A percentile compares a stretch with the other conserved stretches of the same genome.
Evolutionary conservation across 2,113 vertebrate genomes (phyloP).

Genomic region (Acanthochromis polyacanthus): DNA sequence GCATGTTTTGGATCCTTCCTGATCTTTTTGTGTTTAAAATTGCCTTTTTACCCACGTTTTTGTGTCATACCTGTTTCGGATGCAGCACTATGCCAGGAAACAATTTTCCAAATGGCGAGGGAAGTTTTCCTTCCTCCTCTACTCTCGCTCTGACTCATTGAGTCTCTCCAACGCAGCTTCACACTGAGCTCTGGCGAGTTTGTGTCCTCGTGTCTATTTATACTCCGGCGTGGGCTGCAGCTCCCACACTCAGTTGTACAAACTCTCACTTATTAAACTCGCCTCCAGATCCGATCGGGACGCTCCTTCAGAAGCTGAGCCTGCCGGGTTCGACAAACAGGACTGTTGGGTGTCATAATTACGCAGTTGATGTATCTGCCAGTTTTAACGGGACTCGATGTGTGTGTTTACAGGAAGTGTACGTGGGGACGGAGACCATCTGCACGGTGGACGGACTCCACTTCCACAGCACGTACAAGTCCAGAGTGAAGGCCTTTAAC

Average conservation of each 20-base stretch:
- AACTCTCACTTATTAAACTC: constrained; percentile 39
- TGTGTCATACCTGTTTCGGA: too few species aligned
- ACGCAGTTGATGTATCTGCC: constrained; percentile 9
- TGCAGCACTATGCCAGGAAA: not conserved
- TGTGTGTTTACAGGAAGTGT: constrained; percentile 90
- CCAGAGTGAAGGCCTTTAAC: constrained; percentile 97
- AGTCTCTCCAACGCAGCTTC: constrained; percentile 46
- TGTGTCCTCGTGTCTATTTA: constrained; percentile 73
- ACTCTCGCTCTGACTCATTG: constrained; percentile 57
- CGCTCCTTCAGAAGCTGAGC: constrained; percentile 14
- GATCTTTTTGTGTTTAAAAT: not conserved
- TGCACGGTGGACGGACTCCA: constrained; percentile 99
- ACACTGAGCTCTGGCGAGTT: constrained; percentile 34
- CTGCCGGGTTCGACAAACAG: not conserved
- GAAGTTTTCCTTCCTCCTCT: constrained; percentile 43
- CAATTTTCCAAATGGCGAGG: not conserved
- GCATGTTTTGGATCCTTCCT: too few species aligned
- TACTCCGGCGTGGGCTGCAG: constrained; percentile 61
- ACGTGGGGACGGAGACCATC: constrained; percentile 97
- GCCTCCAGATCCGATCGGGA: constrained; percentile 21
- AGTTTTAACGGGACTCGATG: constrained; percentile 35
- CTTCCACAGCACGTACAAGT: constrained; percentile 97
- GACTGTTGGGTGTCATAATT: constrained; percentile 25
- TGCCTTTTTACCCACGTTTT: too few species aligned
- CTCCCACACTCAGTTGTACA: constrained; percentile 60